A percentile compares a stretch with the other conserved stretches of the same genome.
These are phyloP conservation scores for Argentina silus DNA, from an alignment of 2,797 vertebrate species.

Conservation along the genomic window DNA sequence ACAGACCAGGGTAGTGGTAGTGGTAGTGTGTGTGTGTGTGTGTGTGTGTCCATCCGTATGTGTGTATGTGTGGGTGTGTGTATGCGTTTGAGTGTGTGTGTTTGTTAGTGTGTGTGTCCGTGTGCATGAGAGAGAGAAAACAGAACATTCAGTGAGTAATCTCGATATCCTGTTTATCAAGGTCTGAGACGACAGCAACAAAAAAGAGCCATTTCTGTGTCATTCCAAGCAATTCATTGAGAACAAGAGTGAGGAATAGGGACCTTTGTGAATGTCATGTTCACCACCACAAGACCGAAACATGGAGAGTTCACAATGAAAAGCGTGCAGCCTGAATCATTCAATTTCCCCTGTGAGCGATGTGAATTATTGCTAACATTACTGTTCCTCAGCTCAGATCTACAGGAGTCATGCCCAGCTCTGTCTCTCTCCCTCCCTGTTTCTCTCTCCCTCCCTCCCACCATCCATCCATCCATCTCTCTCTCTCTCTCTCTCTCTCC, in stretches of 20 bases:
- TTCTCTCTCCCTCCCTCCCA: background rate
- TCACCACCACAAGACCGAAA: constrained; percentile 26
- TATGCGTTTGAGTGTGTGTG: too few species aligned
- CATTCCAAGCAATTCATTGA: constrained; percentile 10
- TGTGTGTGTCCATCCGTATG: too few species aligned
- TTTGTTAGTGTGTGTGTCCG: too few species aligned
- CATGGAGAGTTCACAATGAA: constrained; percentile 29
- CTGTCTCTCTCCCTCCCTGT: constrained; percentile 25
- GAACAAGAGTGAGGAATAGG: constrained; percentile 26
- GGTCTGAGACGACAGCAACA: constrained; percentile 31
- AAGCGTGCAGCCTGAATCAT: constrained; percentile 13
- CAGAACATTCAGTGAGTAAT: constrained; percentile 44
- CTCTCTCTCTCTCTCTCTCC: background rate
- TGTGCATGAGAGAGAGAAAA: constrained; percentile 46
- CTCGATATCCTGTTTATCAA: constrained; percentile 57
- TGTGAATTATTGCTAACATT: constrained; percentile 10
- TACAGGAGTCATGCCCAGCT: constrained; percentile 38
- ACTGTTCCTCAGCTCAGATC: constrained; percentile 23
- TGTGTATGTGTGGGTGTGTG: too few species aligned
- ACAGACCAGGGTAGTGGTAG: constrained; percentile 63
- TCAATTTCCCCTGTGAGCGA: constrained; percentile 24
- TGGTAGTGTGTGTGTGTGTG: constrained; percentile 38
- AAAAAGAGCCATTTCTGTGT: constrained; percentile 5
- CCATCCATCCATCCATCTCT: too few species aligned
- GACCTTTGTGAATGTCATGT: constrained; percentile 28